Evolutionary conservation across 2,888 invertebrate species (phyloP).

Genomic region (Hipparchia semele): DNA sequence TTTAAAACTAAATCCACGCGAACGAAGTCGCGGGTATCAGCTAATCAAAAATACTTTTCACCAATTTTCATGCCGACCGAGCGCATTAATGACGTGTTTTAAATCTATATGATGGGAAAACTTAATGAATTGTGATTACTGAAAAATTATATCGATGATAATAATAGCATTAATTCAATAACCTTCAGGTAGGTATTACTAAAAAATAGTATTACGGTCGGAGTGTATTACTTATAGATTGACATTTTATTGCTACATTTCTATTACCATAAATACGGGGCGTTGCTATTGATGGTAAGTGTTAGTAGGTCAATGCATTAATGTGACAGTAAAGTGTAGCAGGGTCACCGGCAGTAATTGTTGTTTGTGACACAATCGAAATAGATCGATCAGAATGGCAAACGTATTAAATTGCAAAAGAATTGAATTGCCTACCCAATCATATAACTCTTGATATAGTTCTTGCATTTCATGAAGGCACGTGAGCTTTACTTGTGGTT

Average conservation of each 20-base stretch:
- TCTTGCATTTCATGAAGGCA: too few relatives aligned
- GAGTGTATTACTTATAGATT: slow-evolving; percentile 34
- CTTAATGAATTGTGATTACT: too few relatives aligned
- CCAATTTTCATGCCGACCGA: too few relatives aligned
- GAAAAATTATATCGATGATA: too few relatives aligned
- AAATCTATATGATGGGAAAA: too few relatives aligned
- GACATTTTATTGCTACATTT: slow-evolving; percentile 61
- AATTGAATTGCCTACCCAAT: slow-evolving; percentile 6
- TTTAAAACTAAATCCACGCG: too few relatives aligned
- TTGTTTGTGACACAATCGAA: slow-evolving; percentile 13
- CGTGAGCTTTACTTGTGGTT: too few relatives aligned
- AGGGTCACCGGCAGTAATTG: slow-evolving; percentile 20
- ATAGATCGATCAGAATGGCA: slow-evolving; percentile 8
- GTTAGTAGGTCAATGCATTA: slow-evolving; percentile 33
- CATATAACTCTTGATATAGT: background rate
- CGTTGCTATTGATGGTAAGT: slow-evolving; percentile 40
- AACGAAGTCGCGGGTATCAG: too few relatives aligned
- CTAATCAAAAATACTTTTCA: too few relatives aligned
- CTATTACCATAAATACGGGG: slow-evolving; percentile 66
- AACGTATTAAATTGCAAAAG: slow-evolving; percentile 13
- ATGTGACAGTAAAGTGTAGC: slow-evolving; percentile 28
- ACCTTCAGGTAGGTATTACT: background rate
- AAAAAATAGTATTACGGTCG: background rate
- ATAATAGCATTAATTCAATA: background rate
- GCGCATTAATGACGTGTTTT: too few relatives aligned